Percentiles rank a stretch among this genome's conserved stretches.
Conservation (phyloP, 2,797 vertebrate genomes). For the Schizopygopsis pylzovi region DNA sequence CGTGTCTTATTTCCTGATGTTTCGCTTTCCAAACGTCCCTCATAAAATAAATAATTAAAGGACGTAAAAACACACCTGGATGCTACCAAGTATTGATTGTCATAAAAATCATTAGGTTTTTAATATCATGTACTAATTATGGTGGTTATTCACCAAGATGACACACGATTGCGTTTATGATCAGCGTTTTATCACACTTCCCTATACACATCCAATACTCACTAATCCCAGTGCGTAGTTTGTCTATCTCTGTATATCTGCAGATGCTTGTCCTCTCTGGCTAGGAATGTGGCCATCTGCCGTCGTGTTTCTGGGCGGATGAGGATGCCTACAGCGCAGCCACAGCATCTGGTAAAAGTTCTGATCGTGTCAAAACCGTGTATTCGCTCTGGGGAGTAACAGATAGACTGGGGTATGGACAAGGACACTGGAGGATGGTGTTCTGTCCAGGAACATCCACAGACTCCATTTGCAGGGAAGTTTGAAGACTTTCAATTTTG, state of each 20-base stretch:
- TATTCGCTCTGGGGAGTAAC: conserved; percentile 52
- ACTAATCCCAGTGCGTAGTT: conserved; percentile 14
- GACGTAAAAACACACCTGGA: background rate
- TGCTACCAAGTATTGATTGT: conserved; percentile 4
- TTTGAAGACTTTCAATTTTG: background rate
- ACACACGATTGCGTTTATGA: conserved; percentile 14
- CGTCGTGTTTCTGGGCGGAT: conserved; percentile 53
- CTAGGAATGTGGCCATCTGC: conserved; percentile 59
- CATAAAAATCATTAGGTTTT: background rate
- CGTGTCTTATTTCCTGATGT: background rate
- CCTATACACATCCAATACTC: conserved; percentile 4
- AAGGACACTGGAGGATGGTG: conserved; percentile 38
- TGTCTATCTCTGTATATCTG: conserved; percentile 32
- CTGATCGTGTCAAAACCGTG: conserved; percentile 54
- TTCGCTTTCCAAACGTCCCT: background rate
- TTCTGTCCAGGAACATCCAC: conserved; percentile 6
- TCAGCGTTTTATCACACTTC: conserved; percentile 14
- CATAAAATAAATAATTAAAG: too few species aligned
- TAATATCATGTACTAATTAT: conserved; percentile 16
- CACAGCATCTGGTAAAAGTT: conserved; percentile 60
- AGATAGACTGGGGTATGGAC: conserved; percentile 49
- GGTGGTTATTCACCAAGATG: conserved; percentile 8
- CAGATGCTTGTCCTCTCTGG: conserved; percentile 40
- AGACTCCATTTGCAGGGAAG: background rate
- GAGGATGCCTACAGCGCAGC: conserved; percentile 56